Evolutionary conservation across 2,113 vertebrate genomes (phyloP), one percentile per base, ranked within the genome.

Genomic region (Prionailurus viverrinus): DNA sequence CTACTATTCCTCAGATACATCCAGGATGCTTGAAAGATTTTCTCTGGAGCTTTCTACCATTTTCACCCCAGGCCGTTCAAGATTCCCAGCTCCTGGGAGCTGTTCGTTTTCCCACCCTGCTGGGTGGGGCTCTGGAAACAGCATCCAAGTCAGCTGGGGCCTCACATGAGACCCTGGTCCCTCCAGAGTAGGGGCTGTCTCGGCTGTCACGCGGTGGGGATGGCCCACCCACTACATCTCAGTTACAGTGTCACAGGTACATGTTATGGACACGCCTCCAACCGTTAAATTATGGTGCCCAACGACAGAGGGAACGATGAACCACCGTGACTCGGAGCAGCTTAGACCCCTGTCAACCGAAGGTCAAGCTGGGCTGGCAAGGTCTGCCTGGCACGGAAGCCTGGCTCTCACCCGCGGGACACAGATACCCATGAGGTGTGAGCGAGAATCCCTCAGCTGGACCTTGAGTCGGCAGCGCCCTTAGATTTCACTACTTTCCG

Each of bases 181-280:
- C n/a, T 81, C 51, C 41, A 55, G 53, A 73, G 41, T 27, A 23
- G 1, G 3, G 27, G 8, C 0, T 0, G 31, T 71, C 85, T 53
- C 21, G 2, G 71, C 11, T 5, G 31, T 27, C 53, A n/a, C 1
- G 0, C 0, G 12, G 33, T 3, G 16, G 61, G 61, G 41, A 4
- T 29, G 9, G 80, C 73, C 29, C 19, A 11, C 18, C 12, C 53
- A 4, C 41, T 33, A 8, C 27, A 8, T 41, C 15, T 45, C 18
- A 7, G 68, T 29, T 4, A 7, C 45, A 9, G 0, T 3, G 45
- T 45, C 55, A 1, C 58, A 19, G 13, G 7, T 65, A 25, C 36
- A 61, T 16, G 9, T 29, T 1, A 18, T 2, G 3, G 12, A 15
- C 29, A n/a, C 13, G 14, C 58, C 51, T n/a, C 31, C 19, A 14